A percentile compares a stretch with the other conserved stretches of the same genome.
Conservation (phyloP, 2,797 vertebrate species). For the Pangasius macronema region DNA sequence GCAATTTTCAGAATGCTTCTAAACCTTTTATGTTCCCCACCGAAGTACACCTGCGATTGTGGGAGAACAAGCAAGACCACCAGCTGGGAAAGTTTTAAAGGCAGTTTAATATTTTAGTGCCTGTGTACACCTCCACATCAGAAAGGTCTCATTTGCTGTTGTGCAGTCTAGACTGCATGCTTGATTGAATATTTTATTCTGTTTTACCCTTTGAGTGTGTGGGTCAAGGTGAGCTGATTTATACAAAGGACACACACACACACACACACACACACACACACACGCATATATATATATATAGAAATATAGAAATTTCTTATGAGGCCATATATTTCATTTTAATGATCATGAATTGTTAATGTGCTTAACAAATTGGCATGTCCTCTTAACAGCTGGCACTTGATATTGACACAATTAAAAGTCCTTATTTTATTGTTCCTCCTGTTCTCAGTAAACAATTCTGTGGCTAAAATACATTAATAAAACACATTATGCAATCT, state of each 20-base stretch:
- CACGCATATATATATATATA: no score
- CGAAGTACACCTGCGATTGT: constrained; percentile 52
- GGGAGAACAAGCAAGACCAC: constrained; percentile 53
- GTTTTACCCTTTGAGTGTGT: constrained; percentile 26
- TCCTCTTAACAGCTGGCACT: background rate
- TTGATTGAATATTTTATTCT: constrained; percentile 53
- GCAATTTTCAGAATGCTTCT: constrained; percentile 36
- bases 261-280: no score
- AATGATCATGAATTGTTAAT: background rate
- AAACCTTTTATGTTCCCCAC: constrained; percentile 46
- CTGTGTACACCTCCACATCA: constrained; percentile 51
- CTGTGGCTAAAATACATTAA: background rate
- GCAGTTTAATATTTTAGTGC: constrained; percentile 61
- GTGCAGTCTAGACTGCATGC: constrained; percentile 30
- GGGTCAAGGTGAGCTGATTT: constrained; percentile 73
- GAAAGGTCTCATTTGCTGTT: constrained; percentile 60
- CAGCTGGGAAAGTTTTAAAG: constrained; percentile 59
- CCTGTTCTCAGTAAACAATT: background rate
- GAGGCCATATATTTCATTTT: background rate
- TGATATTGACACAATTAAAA: background rate
- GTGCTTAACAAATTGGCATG: background rate
- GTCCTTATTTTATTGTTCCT: background rate
- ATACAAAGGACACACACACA: constrained; percentile 67
- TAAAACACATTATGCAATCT: background rate
- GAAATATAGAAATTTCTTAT: no score